These are phyloP conservation scores for Saccostrea glomerata DNA, from an alignment of 1,140 invertebrate genomes.

Conservation along the genomic window DNA sequence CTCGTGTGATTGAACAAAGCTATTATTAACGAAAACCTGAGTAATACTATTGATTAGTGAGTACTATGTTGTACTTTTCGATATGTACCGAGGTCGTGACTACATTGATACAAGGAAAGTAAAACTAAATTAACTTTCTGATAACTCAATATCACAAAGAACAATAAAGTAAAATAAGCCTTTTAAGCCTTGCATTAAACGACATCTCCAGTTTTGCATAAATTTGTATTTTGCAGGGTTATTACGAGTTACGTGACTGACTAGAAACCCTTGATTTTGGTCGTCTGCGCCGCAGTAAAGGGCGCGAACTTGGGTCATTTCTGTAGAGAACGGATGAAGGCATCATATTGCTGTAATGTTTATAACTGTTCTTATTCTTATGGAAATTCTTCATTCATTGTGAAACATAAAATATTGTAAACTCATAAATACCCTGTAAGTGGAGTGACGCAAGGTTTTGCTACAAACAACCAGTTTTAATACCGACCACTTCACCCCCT, in stretches of 20 bases:
- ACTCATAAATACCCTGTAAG: background rate
- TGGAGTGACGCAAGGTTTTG: background rate
- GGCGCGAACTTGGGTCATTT: background rate
- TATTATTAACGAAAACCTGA: background rate
- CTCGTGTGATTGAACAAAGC: background rate
- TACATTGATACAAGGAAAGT: background rate
- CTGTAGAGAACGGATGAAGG: background rate
- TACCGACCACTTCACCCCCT: slow-evolving; percentile 1
- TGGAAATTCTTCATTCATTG: slow-evolving; percentile 23
- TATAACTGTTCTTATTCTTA: slow-evolving; percentile 1
- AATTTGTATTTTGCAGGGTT: background rate
- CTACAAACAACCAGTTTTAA: background rate
- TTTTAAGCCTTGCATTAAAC: background rate
- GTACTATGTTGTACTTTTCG: background rate
- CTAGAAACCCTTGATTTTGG: background rate
- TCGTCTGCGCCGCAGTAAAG: background rate
- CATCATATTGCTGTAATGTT: background rate
- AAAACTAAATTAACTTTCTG: background rate
- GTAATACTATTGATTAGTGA: background rate
- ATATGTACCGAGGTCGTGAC: background rate
- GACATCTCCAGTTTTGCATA: background rate
- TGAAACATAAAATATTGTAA: slow-evolving; percentile 5
- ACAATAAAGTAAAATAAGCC: background rate
- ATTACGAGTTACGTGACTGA: slow-evolving; percentile 22
- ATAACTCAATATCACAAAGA: slow-evolving; percentile 5